phyloP scores from a whole-genome alignment of 2,797 vertebrate species.

The Brachyalestes nurse region DNA sequence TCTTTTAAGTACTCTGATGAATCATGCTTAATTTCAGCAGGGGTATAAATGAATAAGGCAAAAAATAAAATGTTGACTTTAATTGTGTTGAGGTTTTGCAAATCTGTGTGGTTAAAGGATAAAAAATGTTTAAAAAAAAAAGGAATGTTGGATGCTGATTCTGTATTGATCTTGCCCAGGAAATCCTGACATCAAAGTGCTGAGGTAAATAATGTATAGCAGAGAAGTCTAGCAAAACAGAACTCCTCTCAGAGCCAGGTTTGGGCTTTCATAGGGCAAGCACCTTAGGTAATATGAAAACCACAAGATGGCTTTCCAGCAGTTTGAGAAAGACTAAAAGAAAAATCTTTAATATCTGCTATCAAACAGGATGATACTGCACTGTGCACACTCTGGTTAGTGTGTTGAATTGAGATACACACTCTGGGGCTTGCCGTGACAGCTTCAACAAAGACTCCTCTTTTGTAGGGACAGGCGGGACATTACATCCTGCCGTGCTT shows the following conservation, averaged over 20 bases:
- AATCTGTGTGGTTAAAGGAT: not conserved
- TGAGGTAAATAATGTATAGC: not conserved
- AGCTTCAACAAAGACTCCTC: conserved; percentile 59
- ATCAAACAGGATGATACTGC: conserved; percentile 27
- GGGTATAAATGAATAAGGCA: no score
- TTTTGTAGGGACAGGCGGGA: conserved; percentile 47
- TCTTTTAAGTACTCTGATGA: no score
- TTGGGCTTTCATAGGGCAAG: not conserved
- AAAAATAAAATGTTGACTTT: not conserved
- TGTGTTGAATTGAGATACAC: conserved; percentile 57
- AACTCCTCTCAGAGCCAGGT: not conserved
- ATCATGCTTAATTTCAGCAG: no score
- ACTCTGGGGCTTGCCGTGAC: conserved; percentile 55
- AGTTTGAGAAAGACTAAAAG: not conserved
- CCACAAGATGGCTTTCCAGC: not conserved
- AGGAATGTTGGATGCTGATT: not conserved
- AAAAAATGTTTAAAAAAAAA: not conserved
- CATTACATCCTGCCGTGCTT: conserved; percentile 39
- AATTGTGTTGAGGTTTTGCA: not conserved
- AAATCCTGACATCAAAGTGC: not conserved
- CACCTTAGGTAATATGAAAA: not conserved
- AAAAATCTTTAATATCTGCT: conserved; percentile 6
- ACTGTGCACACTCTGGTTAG: conserved; percentile 23
- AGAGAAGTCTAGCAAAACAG: not conserved
- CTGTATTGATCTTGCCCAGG: not conserved